These are phyloP conservation scores for Sycobia sp. DNA, from an alignment of 1,140 invertebrate species.

Conservation along the genomic window DNA sequence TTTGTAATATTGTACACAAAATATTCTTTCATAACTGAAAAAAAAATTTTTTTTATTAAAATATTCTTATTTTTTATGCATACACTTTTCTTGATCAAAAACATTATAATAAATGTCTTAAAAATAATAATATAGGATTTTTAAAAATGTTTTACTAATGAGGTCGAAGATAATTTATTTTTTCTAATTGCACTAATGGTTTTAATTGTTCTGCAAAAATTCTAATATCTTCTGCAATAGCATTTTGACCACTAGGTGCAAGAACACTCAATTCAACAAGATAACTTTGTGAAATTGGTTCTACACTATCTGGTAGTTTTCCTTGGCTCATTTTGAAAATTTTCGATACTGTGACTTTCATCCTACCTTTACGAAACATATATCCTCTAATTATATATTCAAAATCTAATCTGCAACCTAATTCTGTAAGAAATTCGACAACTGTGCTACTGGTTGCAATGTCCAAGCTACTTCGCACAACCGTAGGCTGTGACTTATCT, in stretches of 20 bases:
- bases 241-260: slow-evolving; percentile 90
- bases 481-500: slow-evolving; percentile 86
- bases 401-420: slow-evolving; percentile 89
- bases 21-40: too few relatives aligned
- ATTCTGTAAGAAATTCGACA: slow-evolving; percentile 88
- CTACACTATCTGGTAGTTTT: slow-evolving; percentile 73
- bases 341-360: slow-evolving; percentile 96
- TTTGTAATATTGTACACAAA: too few relatives aligned
- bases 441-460: slow-evolving; percentile 88
- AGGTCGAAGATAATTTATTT: slow-evolving; percentile 77
- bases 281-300: slow-evolving; percentile 90
- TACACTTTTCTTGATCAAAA: not conserved
- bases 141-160: not conserved
- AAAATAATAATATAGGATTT: not conserved
- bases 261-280: slow-evolving; percentile 94
- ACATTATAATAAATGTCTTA: not conserved
- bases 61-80: too few relatives aligned
- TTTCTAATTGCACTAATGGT: slow-evolving; percentile 88
- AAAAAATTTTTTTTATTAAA: too few relatives aligned
- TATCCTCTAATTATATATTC: slow-evolving; percentile 93
- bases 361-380: slow-evolving; percentile 94
- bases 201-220: slow-evolving; percentile 93
- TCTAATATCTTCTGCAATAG: slow-evolving; percentile 94
- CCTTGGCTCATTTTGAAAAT: slow-evolving; percentile 85
- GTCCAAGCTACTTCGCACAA: slow-evolving; percentile 89